Conservation (phyloP, 2,797 vertebrate genomes). For the Petrocephalus schoutedeni region DNA sequence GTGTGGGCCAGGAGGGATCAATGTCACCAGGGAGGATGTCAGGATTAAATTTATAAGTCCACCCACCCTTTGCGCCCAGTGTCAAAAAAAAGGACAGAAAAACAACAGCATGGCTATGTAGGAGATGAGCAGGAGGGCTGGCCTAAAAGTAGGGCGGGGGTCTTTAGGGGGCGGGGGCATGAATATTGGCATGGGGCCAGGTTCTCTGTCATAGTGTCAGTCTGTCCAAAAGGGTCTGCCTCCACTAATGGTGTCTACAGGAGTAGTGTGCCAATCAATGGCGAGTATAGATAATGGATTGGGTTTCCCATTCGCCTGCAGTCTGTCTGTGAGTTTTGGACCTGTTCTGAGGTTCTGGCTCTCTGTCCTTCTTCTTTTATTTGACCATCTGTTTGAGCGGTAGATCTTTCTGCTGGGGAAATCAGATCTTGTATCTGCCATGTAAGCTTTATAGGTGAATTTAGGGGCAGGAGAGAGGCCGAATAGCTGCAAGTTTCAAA, state of each 20-base stretch:
- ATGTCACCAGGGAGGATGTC: conserved; percentile 12
- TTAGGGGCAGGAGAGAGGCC: neutral
- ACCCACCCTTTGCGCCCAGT: conserved; percentile 21
- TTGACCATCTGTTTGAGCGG: conserved; percentile 27
- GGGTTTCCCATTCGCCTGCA: conserved; percentile 39
- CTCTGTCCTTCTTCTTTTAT: conserved; percentile 15
- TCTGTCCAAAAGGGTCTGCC: conserved; percentile 58
- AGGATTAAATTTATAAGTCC: conserved; percentile 24
- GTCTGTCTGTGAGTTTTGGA: conserved; percentile 34
- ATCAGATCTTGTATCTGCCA: conserved; percentile 5
- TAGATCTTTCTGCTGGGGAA: conserved; percentile 8
- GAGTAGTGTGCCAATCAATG: conserved; percentile 59
- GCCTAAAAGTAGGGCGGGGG: neutral
- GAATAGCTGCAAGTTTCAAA: neutral
- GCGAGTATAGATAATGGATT: conserved; percentile 54
- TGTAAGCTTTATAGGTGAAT: neutral
- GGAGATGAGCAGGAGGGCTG: conserved; percentile 24
- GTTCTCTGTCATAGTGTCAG: conserved; percentile 31
- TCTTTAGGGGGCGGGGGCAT: neutral
- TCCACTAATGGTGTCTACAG: conserved; percentile 56
- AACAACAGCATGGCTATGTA: conserved; percentile 20
- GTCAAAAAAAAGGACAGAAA: conserved; percentile 19
- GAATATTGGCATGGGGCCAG: conserved; percentile 32
- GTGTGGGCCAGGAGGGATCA: conserved; percentile 20
- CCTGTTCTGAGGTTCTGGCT: neutral